Percentiles rank a stretch among this genome's conserved stretches.
These are phyloP conservation scores for Haliclona indistincta DNA, from an alignment of 37 sponge, comb jelly and placozoan species.

Conservation along the genomic window DNA sequence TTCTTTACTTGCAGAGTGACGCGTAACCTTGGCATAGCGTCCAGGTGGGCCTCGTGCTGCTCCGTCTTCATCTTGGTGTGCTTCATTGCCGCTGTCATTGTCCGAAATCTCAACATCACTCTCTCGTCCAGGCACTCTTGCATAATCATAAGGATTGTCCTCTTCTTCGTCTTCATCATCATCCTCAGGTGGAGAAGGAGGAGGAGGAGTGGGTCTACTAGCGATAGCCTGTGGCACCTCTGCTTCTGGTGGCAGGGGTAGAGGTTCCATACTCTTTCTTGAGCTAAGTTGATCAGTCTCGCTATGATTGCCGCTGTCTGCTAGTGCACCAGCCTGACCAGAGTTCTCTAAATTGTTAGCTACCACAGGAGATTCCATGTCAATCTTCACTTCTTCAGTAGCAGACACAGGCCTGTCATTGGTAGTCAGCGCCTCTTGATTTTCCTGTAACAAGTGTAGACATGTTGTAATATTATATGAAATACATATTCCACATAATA, in stretches of 20 bases:
- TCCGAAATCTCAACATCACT: constrained; percentile 2
- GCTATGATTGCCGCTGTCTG: too few relatives aligned
- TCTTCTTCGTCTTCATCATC: constrained; percentile 30
- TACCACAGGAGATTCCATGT: too few relatives aligned
- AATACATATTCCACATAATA: too few relatives aligned
- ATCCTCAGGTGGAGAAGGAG: background rate
- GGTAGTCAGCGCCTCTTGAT: too few relatives aligned
- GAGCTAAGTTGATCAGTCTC: background rate
- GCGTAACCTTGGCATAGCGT: constrained; percentile 31
- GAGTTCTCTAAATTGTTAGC: too few relatives aligned
- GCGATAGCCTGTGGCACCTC: background rate
- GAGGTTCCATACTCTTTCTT: background rate
- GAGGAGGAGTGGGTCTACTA: background rate
- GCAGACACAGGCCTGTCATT: too few relatives aligned
- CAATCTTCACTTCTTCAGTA: too few relatives aligned
- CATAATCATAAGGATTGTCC: constrained; percentile 16
- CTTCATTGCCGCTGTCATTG: background rate
- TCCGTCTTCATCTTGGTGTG: background rate
- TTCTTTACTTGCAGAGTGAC: background rate
- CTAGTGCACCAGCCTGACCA: background rate
- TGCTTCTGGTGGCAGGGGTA: background rate
- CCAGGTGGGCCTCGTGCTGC: constrained; percentile 10
- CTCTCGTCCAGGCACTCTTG: background rate
- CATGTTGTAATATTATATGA: too few relatives aligned
- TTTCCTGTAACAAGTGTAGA: too few relatives aligned